Conservation (phyloP, 2,888 invertebrate genomes). For the Stomorhina lunata region DNA sequence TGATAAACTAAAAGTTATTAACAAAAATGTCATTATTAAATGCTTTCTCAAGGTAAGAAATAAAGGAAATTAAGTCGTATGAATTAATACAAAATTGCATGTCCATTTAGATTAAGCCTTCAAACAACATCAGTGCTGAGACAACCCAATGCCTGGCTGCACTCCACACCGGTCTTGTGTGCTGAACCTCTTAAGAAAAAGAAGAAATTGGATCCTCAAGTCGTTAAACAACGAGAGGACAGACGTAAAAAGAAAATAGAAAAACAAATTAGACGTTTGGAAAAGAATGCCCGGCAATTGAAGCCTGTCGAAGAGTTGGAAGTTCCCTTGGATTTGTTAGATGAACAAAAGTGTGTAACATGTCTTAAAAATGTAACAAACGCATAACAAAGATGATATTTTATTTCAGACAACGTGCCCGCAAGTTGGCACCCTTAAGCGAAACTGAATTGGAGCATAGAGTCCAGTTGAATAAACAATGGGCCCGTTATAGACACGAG, state of each 20-base stretch:
- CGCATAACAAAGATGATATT: neutral
- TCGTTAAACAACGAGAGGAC: slow-evolving; percentile 90
- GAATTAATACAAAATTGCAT: neutral
- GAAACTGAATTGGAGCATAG: slow-evolving; percentile 84
- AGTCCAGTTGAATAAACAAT: slow-evolving; percentile 85
- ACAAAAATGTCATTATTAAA: slow-evolving; percentile 71
- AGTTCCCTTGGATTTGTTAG: slow-evolving; percentile 83
- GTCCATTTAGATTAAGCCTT: slow-evolving; percentile 66
- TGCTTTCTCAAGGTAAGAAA: slow-evolving; percentile 70
- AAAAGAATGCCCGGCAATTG: slow-evolving; percentile 89
- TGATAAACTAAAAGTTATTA: neutral
- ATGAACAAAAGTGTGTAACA: slow-evolving; percentile 72
- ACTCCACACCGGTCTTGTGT: slow-evolving; percentile 75
- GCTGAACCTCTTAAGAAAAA: slow-evolving; percentile 96
- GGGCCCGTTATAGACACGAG: slow-evolving; percentile 86
- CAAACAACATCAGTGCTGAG: slow-evolving; percentile 55
- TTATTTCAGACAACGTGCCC: slow-evolving; percentile 80
- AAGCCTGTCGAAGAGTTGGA: slow-evolving; percentile 96
- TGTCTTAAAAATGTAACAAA: neutral
- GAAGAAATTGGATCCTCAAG: slow-evolving; percentile 89
- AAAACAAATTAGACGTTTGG: slow-evolving; percentile 90
- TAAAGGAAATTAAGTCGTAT: neutral
- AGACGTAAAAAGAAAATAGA: slow-evolving; percentile 90
- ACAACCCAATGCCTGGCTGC: slow-evolving; percentile 67
- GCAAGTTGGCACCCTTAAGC: slow-evolving; percentile 81